Evolutionary conservation across 2,888 invertebrate species (phyloP).

Genomic region (Suillia variegata): DNA sequence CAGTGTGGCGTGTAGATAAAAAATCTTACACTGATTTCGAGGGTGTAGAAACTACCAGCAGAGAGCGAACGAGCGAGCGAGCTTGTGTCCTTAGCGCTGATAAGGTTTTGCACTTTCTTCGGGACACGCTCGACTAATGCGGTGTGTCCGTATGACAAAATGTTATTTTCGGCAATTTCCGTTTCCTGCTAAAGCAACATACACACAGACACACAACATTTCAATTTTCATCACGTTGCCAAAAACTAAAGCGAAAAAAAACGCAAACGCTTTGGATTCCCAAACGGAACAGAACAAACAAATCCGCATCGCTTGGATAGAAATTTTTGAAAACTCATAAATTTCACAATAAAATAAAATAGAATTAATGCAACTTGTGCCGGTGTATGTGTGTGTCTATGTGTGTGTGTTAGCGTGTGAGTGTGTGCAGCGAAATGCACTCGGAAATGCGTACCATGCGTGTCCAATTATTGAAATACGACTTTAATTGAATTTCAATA

Average conservation of each 20-base stretch:
- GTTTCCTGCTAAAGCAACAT: too few relatives aligned
- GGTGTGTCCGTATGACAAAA: not conserved
- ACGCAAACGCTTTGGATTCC: conserved; percentile 25
- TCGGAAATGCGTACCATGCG: conserved; percentile 57
- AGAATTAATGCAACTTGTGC: conserved; percentile 21
- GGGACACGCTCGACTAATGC: not conserved
- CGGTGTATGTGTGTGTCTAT: not conserved
- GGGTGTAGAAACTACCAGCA: too few relatives aligned
- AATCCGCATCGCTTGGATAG: not conserved
- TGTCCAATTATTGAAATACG: conserved; percentile 60
- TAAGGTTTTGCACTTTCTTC: conserved; percentile 41
- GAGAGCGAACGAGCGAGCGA: conserved; percentile 27
- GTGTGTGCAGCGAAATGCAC: conserved; percentile 10
- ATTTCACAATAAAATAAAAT: conserved; percentile 34
- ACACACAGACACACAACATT: too few relatives aligned
- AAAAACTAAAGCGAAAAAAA: conserved; percentile 7
- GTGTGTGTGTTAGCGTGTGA: too few relatives aligned
- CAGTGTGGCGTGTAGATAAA: conserved; percentile 22
- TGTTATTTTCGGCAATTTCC: conserved; percentile 44
- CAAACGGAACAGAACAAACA: conserved; percentile 40
- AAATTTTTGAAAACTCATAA: conserved; percentile 50
- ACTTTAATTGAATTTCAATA: conserved; percentile 57
- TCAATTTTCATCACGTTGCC: not conserved
- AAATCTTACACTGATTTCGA: not conserved
- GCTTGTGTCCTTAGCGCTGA: conserved; percentile 31